Evolutionary conservation across 2,888 invertebrate species (phyloP).

Genomic region (Belgica antarctica): DNA sequence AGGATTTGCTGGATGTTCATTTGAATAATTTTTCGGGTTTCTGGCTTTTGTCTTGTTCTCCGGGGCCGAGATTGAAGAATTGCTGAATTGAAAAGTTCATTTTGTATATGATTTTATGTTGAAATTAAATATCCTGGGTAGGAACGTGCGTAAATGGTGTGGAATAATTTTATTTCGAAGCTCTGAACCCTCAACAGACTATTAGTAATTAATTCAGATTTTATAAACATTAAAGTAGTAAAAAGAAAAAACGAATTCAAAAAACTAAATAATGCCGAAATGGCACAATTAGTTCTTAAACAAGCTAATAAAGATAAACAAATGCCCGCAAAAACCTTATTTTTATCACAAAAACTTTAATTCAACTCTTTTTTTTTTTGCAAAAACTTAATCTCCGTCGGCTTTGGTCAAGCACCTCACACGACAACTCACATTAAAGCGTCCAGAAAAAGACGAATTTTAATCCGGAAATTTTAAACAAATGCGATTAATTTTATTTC

Average conservation of each 20-base stretch:
- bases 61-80: too few relatives aligned
- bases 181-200: neutral
- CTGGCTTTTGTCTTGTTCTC: neutral
- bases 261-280: neutral
- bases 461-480: conserved; percentile 29
- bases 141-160: too few relatives aligned
- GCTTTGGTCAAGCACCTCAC: conserved; percentile 17
- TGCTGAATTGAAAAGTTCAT: conserved; percentile 8
- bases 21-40: conserved; percentile 36
- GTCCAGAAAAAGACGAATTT: neutral
- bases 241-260: neutral
- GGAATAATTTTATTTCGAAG: neutral
- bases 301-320: too few relatives aligned
- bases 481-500: conserved; percentile 17
- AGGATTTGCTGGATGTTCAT: conserved; percentile 43
- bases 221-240: neutral
- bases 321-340: too few relatives aligned
- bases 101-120: neutral
- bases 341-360: neutral
- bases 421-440: neutral
- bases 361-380: neutral
- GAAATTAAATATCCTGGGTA: conserved; percentile 34
- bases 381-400: neutral
- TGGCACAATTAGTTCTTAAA: too few relatives aligned
- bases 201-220: too few relatives aligned